phyloP scores from a whole-genome alignment of 1,140 invertebrate species.

The Ridgeia piscesae region DNA sequence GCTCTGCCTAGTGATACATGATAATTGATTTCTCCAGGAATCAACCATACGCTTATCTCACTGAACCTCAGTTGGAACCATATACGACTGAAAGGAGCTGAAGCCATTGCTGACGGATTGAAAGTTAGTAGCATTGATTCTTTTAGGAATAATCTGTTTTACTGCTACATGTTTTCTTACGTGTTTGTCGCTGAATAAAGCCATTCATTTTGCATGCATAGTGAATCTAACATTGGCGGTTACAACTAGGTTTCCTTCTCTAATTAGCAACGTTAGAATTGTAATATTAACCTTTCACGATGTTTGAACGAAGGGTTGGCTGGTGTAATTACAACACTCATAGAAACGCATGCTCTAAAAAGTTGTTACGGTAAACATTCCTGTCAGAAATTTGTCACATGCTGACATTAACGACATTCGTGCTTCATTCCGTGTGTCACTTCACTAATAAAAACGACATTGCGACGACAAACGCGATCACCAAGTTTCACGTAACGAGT shows the following conservation, averaged over 20 bases:
- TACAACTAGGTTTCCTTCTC: background rate
- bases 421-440: too few relatives aligned
- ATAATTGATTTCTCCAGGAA: background rate
- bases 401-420: too few relatives aligned
- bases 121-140: slow-evolving; percentile 14
- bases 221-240: background rate
- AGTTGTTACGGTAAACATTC: too few relatives aligned
- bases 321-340: background rate
- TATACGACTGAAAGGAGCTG: slow-evolving; percentile 31
- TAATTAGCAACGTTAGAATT: background rate
- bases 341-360: too few relatives aligned
- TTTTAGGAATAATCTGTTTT: background rate
- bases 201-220: background rate
- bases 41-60: slow-evolving; percentile 26
- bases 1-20: background rate
- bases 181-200: background rate
- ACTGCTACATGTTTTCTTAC: background rate
- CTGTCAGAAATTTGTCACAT: too few relatives aligned
- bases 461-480: too few relatives aligned
- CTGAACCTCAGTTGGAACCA: slow-evolving; percentile 37
- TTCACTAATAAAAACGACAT: too few relatives aligned
- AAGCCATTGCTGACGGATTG: slow-evolving; percentile 32
- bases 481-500: background rate
- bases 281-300: background rate
- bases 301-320: background rate